Base-by-base conservation (phyloP, 1,140 invertebrate species). In the Acromyrmex echinatior region DNA sequence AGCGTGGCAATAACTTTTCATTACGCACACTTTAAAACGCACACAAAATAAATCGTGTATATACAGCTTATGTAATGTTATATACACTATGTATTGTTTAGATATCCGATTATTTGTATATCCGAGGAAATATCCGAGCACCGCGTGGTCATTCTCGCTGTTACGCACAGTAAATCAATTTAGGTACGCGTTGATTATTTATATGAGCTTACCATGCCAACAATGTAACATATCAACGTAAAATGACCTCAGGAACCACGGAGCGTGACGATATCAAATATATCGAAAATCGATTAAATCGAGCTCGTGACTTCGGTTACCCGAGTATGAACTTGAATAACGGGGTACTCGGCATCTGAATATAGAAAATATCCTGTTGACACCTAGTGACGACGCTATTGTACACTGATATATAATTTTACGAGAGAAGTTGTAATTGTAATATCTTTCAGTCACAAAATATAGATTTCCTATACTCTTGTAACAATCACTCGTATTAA, bases 221-320 rank as follows among this genome's bases (percentile, higher is more conserved):
- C 49, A 70, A 81, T 56, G n/a, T 45, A 39, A 70, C 21, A 45
- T 70, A 70, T 70, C 65, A 56, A 70, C n/a, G 49, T 53, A 56
- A 70, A 81, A 70, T 56, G 31, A 49, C 49, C 63, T 39, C 62
- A 81, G 49, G 65, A 81, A 81, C 49, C 78, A 56, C 78, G 28
- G 14, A 18, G 49, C 49, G 49, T 81, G 65, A 56, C 65, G 65
- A 58, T 21, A 71, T 58, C 65, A 81, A 70, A 81, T 81, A 39
- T 68, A 81, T 81, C 65, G 78, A 81, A 81, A 81, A 70, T 81
- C 65, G 78, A 81, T 81, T 70, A 56, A 71, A 81, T 81, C 78
- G n/a, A 56, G 31, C 65, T 81, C 45, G 63, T 81, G 78, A 81
- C 65, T 81, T 39, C 31, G 49, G 21, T 70, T 71, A 81, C n/a